Evolutionary conservation across 2,888 invertebrate genomes (phyloP).

Genomic region (Bimastos eiseni): DNA sequence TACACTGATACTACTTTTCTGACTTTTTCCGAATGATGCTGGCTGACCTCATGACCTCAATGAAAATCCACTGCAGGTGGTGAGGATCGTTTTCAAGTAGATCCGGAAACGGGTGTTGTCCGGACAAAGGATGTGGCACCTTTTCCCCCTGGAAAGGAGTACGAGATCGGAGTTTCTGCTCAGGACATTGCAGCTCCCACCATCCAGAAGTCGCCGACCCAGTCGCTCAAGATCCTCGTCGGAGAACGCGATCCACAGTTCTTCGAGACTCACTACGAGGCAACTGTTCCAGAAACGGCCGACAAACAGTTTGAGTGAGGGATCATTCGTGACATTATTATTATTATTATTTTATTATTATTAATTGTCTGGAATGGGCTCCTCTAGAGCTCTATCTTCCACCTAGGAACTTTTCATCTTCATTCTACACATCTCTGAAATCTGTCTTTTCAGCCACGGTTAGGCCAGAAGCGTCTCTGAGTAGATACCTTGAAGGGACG

Average conservation of each 20-base stretch:
- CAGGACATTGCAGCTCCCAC: constrained; percentile 67
- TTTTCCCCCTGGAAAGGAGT: constrained; percentile 78
- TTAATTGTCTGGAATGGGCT: too few relatives aligned
- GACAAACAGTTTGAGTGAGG: constrained; percentile 39
- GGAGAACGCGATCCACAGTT: constrained; percentile 96
- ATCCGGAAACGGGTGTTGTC: constrained; percentile 69
- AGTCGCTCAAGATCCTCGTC: constrained; percentile 77
- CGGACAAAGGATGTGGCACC: constrained; percentile 44
- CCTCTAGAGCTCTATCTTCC: too few relatives aligned
- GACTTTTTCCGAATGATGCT: too few relatives aligned
- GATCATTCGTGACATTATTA: background rate
- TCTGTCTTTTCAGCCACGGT: too few relatives aligned
- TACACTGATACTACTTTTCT: too few relatives aligned
- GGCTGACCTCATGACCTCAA: background rate
- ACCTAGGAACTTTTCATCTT: too few relatives aligned
- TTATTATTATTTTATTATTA: too few relatives aligned
- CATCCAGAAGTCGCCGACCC: constrained; percentile 51
- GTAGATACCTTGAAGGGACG: too few relatives aligned
- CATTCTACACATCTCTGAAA: too few relatives aligned
- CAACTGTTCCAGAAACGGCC: constrained; percentile 84
- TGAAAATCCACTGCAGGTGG: constrained; percentile 67
- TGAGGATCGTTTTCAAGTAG: constrained; percentile 83
- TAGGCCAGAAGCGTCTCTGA: too few relatives aligned
- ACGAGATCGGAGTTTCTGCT: constrained; percentile 91
- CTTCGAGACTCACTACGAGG: constrained; percentile 90